Evolutionary conservation across 2,113 vertebrate genomes (phyloP), one percentile per base, ranked within the genome.

Genomic region (Thymallus thymallus): DNA sequence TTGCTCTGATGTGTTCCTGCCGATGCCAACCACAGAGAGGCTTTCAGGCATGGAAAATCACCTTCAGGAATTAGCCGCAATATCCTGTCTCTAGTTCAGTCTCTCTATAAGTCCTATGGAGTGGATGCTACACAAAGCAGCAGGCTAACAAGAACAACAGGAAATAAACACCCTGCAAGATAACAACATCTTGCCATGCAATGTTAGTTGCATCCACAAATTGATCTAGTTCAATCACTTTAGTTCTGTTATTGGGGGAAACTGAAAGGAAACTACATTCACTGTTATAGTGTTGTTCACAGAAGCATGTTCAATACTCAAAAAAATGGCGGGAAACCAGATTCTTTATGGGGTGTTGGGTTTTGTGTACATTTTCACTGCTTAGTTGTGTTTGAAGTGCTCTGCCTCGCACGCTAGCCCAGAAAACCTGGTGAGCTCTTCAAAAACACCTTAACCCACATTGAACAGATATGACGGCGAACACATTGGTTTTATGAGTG

Each of bases 61-160:
- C 76, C 83, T 78, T 80, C 82, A 84, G 77, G 65, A 84, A 77
- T 80, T 65, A 26, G 61, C 63, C 32, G 74, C 67, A 71, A 74
- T 78, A 83, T 80, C 73, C 68, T 7, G 61, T 32, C 58, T 72
- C 79, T 73, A 65, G 65, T 55, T 58, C 45, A 74, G 30, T 68
- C 78, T 68, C 35, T 46, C 64, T 76, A 78, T 16, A 51, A 51
- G 35, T 41, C 30, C 16, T 62, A 4, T 4, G 22, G 60, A 79
- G 75, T 84, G 85, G 73, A 79, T 79, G 80, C 71, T 68, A 29
- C 70, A 84, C 81, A 82, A 80, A 84, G 69, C 14, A 55, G 76
- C 22, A 41, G 10, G 35, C 48, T 51, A 51, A 14, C 12, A 51
- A 18, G 16, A 51, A 4, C 48, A 51, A 51, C 14, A 5, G 46